Conservation (phyloP, 2,888 invertebrate genomes). For the Nomada lathburiana region DNA sequence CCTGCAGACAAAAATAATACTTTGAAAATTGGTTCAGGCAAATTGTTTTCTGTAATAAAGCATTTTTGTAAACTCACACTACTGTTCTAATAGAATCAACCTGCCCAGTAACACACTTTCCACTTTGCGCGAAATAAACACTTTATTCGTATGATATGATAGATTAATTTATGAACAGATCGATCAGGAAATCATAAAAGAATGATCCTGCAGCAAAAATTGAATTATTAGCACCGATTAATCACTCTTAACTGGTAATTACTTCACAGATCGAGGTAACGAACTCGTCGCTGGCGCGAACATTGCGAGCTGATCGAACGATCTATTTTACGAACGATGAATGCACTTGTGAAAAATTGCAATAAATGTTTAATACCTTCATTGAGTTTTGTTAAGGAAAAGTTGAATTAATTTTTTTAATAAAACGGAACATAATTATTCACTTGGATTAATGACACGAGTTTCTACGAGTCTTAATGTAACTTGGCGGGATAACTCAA, state of each 20-base stretch:
- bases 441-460: background rate
- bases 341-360: background rate
- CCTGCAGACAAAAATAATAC: too few species aligned
- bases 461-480: background rate
- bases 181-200: background rate
- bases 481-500: background rate
- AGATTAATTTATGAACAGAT: background rate
- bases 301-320: too few species aligned
- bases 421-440: background rate
- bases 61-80: background rate
- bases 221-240: background rate
- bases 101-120: background rate
- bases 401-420: background rate
- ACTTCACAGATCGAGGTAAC: background rate
- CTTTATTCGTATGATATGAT: background rate
- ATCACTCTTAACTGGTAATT: conserved; percentile 2
- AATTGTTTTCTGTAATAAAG: background rate
- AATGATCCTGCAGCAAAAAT: background rate
- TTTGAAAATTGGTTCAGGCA: too few species aligned
- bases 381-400: too few species aligned
- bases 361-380: background rate
- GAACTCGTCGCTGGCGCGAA: background rate
- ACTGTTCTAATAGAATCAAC: background rate
- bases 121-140: background rate
- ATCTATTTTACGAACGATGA: background rate